Evolutionary conservation across 2,797 vertebrate species (phyloP), one percentile per base, ranked within the genome.

Genomic region (Rhyacichthys aspro): DNA sequence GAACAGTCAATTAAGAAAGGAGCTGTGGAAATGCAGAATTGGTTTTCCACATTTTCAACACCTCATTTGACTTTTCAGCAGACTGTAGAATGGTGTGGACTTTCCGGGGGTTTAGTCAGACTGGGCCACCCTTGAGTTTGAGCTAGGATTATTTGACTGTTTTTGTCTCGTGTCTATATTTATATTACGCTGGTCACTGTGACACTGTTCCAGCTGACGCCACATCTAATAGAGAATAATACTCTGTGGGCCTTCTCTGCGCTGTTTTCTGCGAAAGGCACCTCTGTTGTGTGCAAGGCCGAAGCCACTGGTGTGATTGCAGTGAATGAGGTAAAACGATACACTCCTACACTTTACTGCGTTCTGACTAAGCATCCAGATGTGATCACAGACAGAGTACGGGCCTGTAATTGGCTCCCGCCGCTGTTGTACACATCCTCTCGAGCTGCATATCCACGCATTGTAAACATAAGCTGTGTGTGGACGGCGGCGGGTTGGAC

Each of bases 371-470:
- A 69, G 63, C 67, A 72, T 70, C 46, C 46, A 74, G 49, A 74
- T 60, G 43, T 71, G 72, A 77, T 84, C 68, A 70, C 74, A 63
- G 68, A 42, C 71, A 47, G 53, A 37, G 63, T 70, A 57, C 62
- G 1, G 12, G 36, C 36, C 66, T 28, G 67, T 63, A 72, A 72
- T 78, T 70, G 67, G 72, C 55, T 60, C 58, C 78, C 82, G 47
- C 72, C 76, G 63, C 76, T 71, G 48, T 76, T 67, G 63, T 63
- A 67, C 63, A 69, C 70, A 72, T 84, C 70, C 66, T 73, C 33
- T 11, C 15, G 32, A 5, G 62, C 74, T 45, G 64, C 55, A 33
- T 55, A 58, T 63, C 53, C 49, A 43, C 32, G 10, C 46, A 1
- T 33, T 72, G 78, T 80, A 82, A 87, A 86, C 78, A 64, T 18